phyloP scores from a whole-genome alignment of 2,113 vertebrate genomes.

The Azemiops feae region DNA sequence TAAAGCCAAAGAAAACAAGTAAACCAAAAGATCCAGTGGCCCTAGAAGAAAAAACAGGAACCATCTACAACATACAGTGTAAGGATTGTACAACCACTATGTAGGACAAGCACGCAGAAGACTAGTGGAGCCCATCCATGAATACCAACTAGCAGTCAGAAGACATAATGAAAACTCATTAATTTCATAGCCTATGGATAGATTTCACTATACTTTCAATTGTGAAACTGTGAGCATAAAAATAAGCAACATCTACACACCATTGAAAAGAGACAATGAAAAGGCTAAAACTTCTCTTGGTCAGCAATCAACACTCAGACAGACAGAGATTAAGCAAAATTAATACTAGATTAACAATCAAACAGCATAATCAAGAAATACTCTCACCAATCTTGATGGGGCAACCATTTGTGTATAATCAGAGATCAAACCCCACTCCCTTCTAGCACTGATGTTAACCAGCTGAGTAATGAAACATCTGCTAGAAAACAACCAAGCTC shows the following conservation, averaged over 20 bases:
- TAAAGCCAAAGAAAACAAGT: background rate
- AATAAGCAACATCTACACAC: background rate
- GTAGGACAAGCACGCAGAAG: background rate
- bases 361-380: background rate
- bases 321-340: background rate
- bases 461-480: background rate
- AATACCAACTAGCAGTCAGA: background rate
- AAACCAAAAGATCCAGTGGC: background rate
- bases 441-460: background rate
- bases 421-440: background rate
- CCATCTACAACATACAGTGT: background rate
- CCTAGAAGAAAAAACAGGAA: background rate
- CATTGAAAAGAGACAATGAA: too few relatives aligned
- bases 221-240: background rate
- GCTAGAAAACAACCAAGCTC: background rate
- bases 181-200: background rate
- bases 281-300: background rate
- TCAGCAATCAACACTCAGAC: background rate
- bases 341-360: background rate
- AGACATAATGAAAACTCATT: background rate
- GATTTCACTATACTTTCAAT: background rate
- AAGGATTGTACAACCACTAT: background rate
- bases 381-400: background rate
- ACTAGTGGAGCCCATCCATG: background rate
- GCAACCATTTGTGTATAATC: background rate